Conservation (phyloP, 2,113 vertebrate genomes). For the Corythaeola cristata region DNA sequence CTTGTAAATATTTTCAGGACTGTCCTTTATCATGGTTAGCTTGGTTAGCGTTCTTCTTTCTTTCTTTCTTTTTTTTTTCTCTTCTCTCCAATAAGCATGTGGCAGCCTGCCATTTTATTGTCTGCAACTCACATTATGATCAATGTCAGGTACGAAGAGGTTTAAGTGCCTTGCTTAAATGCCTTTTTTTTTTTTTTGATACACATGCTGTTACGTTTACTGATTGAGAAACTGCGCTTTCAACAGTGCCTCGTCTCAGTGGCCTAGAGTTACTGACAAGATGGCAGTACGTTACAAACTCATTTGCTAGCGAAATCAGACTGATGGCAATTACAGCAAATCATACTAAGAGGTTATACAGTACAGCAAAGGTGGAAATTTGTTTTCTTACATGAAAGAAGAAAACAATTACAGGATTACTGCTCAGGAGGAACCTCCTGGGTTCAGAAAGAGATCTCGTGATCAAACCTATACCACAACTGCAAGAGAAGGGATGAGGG, state of each 20-base stretch:
- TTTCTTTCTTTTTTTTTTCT: neutral
- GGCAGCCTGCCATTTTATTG: neutral
- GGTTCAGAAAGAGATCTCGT: neutral
- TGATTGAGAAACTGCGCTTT: neutral
- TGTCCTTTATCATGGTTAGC: neutral
- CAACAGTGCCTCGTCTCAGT: neutral
- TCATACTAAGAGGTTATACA: neutral
- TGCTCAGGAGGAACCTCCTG: neutral
- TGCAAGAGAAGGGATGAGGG: neutral
- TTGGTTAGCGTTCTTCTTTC: neutral
- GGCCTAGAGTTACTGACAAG: neutral
- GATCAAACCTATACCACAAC: neutral
- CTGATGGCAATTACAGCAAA: neutral
- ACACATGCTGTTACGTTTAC: neutral
- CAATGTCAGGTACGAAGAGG: neutral
- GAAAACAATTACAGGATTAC: neutral
- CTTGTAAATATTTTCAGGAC: neutral
- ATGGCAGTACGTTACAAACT: neutral
- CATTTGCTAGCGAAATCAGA: neutral
- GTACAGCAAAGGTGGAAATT: neutral
- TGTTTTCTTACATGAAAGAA: neutral
- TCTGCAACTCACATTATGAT: neutral
- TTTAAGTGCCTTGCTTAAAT: neutral
- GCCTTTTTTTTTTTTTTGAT: neutral
- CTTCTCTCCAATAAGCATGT: neutral